Evolutionary conservation across 2,888 invertebrate genomes (phyloP), one percentile per base, ranked within the genome.

Genomic region (Cetonia aurata): DNA sequence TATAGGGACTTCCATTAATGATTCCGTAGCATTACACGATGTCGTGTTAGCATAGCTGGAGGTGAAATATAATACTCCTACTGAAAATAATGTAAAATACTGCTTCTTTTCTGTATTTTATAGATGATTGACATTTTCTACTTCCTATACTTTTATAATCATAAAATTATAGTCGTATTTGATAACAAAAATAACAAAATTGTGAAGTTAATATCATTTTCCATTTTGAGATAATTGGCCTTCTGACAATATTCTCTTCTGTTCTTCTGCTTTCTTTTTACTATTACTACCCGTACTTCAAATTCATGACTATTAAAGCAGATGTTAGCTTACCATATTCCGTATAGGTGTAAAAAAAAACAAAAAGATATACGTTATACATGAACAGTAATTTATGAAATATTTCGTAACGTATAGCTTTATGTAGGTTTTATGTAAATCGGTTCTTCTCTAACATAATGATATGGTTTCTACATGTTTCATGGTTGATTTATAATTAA

Each of bases 341-440:
- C 41, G 37, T 37, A 10, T n/a, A n/a, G n/a, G 37, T 10, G 10
- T 1, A 9, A 37, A 9, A 37, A 37, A 37, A 52, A 52, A 52
- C 19, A 48, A 48, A 52, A 52, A 52, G n/a, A 9, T 4, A 8
- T 10, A 37, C 4, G 50, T 19, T 44, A 19, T 42, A 44, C 62
- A 62, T 69, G 62, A 62, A 62, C 52, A 53, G 69, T 60, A 53
- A 60, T 69, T 69, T 62, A 57, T 57, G 69, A 60, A 59, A 69
- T 69, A 69, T 52, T 69, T 52, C 44, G 52, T 59, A 53, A 59
- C 55, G 53, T 62, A 44, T 53, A 60, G 62, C 31, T 62, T 69
- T 69, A 69, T 62, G 69, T 53, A 13, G 25, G 33, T 62, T 69
- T 69, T 69, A 69, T 69, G 69, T 52, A 62, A 69, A 69, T 60